Conservation (phyloP, 2,888 invertebrate species). For the Melieria crassipennis region DNA sequence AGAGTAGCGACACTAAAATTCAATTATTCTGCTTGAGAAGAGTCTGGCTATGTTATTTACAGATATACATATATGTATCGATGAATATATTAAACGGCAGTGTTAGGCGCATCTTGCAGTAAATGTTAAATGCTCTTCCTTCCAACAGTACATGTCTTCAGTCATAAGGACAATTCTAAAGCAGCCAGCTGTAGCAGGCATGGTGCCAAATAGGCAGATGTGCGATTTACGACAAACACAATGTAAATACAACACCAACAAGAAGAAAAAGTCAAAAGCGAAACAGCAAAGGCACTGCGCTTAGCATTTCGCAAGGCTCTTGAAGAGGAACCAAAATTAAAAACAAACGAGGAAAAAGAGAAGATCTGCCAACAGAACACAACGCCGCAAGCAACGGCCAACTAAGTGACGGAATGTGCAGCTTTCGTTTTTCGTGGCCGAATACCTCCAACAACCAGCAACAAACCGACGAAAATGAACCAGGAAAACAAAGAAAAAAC, state of each 20-base stretch:
- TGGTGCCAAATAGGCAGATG: conserved; percentile 11
- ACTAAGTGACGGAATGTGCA: too few species aligned
- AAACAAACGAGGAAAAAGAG: not conserved
- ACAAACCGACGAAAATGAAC: not conserved
- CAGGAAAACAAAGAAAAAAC: conserved; percentile 6
- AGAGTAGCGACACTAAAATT: too few species aligned
- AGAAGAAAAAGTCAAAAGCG: not conserved
- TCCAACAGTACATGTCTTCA: too few species aligned
- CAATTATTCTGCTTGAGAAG: too few species aligned
- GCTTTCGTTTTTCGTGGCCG: too few species aligned
- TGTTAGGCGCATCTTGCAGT: too few species aligned
- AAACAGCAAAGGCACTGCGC: not conserved
- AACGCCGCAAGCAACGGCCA: not conserved
- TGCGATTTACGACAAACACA: not conserved
- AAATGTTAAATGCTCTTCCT: too few species aligned
- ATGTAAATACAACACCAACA: not conserved
- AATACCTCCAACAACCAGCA: too few species aligned
- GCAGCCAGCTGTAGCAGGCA: not conserved
- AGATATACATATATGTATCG: too few species aligned
- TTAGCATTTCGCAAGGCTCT: not conserved
- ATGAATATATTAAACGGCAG: too few species aligned
- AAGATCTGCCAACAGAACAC: not conserved
- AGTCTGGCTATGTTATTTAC: too few species aligned
- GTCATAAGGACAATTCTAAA: too few species aligned
- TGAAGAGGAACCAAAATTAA: not conserved